phyloP scores from a whole-genome alignment of 2,888 invertebrate genomes.

The Himalopsyche kuldschensis region DNA sequence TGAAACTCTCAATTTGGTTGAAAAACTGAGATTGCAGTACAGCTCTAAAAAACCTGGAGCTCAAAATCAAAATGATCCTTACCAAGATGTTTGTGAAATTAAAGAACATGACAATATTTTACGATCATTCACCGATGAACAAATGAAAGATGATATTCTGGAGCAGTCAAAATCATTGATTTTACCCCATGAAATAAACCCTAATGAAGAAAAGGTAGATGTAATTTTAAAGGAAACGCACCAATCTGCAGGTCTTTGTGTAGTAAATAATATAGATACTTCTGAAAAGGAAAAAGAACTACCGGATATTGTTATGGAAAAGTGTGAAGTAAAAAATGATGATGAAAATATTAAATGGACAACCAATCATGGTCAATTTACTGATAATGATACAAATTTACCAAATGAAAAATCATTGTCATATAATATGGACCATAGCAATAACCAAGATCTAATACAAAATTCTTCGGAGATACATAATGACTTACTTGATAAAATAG shows the following conservation, averaged over 20 bases:
- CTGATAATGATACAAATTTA: conserved; percentile 37
- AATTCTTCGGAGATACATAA: conserved; percentile 9
- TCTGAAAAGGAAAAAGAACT: neutral
- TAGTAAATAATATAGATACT: neutral
- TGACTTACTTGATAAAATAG: conserved; percentile 40
- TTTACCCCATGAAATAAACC: neutral
- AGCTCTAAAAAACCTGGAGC: conserved; percentile 66
- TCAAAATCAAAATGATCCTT: conserved; percentile 57
- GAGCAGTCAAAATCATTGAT: conserved; percentile 2
- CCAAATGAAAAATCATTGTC: conserved; percentile 31
- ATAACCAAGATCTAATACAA: conserved; percentile 8
- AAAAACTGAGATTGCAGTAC: conserved; percentile 76
- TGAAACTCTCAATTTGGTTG: conserved; percentile 81
- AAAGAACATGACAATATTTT: conserved; percentile 25
- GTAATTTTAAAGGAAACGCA: neutral
- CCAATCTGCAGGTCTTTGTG: neutral
- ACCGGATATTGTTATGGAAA: conserved; percentile 43
- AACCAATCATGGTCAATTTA: conserved; percentile 9
- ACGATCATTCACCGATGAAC: conserved; percentile 12
- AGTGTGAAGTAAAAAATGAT: conserved; percentile 38
- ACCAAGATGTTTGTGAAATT: conserved; percentile 48
- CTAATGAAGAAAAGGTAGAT: neutral
- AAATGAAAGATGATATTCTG: conserved; percentile 1
- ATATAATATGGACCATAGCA: conserved; percentile 14
- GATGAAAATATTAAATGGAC: conserved; percentile 22